These are phyloP conservation scores for Upupa epops DNA, from an alignment of 2,113 vertebrate genomes.

Conservation along the genomic window DNA sequence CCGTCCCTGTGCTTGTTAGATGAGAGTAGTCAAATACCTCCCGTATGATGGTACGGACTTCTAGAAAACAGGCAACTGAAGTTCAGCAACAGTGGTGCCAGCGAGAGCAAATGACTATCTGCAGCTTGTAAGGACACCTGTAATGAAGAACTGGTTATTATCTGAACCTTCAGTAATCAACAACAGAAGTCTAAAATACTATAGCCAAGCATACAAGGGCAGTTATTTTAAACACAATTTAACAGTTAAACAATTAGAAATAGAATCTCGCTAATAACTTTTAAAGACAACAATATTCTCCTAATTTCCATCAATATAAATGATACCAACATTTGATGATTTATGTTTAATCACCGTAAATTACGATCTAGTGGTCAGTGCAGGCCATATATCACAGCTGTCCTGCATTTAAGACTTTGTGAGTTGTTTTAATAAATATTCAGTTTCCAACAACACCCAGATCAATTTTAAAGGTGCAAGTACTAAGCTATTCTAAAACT, in stretches of 20 bases:
- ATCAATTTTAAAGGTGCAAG: not conserved
- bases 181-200: not conserved
- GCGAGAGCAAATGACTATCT: not conserved
- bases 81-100: not conserved
- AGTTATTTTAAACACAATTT: not conserved
- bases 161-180: not conserved
- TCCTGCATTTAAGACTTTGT: not conserved
- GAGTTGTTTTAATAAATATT: accelerated
- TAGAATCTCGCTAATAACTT: not conserved
- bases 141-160: conserved; percentile 23
- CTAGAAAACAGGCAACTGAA: not conserved
- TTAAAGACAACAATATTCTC: not conserved
- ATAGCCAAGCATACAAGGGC: not conserved
- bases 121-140: conserved; percentile 1
- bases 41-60: not conserved
- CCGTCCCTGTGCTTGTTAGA: not conserved
- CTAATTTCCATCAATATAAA: not conserved
- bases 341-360: not conserved
- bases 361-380: not conserved
- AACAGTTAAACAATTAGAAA: not conserved
- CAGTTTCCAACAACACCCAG: not conserved
- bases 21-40: not conserved
- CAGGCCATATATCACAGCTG: accelerated
- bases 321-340: not conserved
- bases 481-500: not conserved